These are phyloP conservation scores for Drosophila paranaensis DNA, from an alignment of 2,888 invertebrate species.

Conservation along the genomic window DNA sequence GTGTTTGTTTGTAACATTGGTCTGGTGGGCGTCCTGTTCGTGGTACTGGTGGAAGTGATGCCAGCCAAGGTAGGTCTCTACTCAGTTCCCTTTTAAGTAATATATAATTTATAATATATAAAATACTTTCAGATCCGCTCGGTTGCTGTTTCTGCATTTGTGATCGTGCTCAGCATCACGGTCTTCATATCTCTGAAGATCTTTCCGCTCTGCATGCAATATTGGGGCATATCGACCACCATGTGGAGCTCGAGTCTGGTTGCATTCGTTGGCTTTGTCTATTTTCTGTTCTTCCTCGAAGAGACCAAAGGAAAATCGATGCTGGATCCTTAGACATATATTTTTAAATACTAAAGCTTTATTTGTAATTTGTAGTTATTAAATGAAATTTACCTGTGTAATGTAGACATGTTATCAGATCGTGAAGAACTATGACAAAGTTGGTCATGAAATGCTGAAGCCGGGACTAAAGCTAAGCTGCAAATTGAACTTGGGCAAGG, in stretches of 20 bases:
- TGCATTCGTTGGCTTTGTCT: constrained; percentile 63
- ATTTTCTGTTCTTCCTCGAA: constrained; percentile 62
- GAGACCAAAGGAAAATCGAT: constrained; percentile 81
- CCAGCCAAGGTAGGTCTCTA: constrained; percentile 71
- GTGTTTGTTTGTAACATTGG: constrained; percentile 76
- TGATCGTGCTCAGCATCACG: constrained; percentile 59
- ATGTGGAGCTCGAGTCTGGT: constrained; percentile 71
- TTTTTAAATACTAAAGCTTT: too few species aligned
- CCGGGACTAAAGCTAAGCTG: too few species aligned
- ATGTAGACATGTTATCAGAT: too few species aligned
- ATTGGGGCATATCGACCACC: constrained; percentile 61
- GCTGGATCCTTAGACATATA: constrained; percentile 26
- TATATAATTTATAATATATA: neutral
- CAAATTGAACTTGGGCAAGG: too few species aligned
- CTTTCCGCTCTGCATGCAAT: constrained; percentile 69
- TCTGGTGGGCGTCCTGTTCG: constrained; percentile 70
- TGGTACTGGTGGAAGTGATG: constrained; percentile 76
- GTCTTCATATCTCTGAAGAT: constrained; percentile 68
- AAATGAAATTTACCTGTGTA: too few species aligned
- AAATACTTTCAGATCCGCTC: constrained; percentile 70
- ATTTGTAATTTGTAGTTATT: too few species aligned
- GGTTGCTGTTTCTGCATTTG: constrained; percentile 54
- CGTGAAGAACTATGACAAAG: too few species aligned
- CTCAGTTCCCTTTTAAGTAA: neutral
- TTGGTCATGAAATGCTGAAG: too few species aligned